Base-by-base conservation (phyloP, 1,140 invertebrate genomes). In the Anastrepha ludens region DNA sequence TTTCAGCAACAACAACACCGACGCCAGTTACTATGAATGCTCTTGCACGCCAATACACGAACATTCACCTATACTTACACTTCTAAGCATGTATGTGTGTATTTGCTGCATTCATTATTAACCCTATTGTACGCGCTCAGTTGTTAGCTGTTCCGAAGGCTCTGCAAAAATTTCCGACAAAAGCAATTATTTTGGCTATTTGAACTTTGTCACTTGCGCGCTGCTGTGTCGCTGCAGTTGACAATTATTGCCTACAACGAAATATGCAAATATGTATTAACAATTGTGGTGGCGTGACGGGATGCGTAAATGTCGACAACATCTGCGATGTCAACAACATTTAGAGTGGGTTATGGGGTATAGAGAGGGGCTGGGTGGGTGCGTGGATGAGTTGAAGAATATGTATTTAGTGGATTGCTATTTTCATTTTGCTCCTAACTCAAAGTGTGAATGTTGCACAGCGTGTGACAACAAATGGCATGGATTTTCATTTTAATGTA, bases 101-200 rank as follows among this genome's bases (percentile, higher is more conserved):
- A n/a, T 29, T 70, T 13, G 29, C 11, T 70, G 67, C 67, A 70
- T 47, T 78, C 70, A n/a, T 78, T n/a, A 78, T 78, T 78, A 55
- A 17, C 39, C 11, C 67, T 3, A 70, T 70, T 70, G 67, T 70
- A 44, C 67, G 67, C 62, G 8, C 8, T 2, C 65, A 41, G 39
- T 70, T 70, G 65, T 70, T 44, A 44, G 39, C 13, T 62, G 60
- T 13, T n/a, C 6, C 5, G 5, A 11, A 47, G 8, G 41, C n/a
- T 50, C 9, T 15, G n/a, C 15, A 6, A 50, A 47, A 78, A 50
- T 50, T 78, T 17, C 70, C 41, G 50, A 78, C 70, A 78, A 78
- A 78, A 50, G n/a, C 70, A 50, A 78, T 78, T 78, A 78, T 78
- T 78, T 15, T 20, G 70, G 2, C 70, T 55, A 74, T 50, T 78